These are phyloP conservation scores for Anisognathus igniventris DNA, from an alignment of 2,797 vertebrate species.

Conservation along the genomic window DNA sequence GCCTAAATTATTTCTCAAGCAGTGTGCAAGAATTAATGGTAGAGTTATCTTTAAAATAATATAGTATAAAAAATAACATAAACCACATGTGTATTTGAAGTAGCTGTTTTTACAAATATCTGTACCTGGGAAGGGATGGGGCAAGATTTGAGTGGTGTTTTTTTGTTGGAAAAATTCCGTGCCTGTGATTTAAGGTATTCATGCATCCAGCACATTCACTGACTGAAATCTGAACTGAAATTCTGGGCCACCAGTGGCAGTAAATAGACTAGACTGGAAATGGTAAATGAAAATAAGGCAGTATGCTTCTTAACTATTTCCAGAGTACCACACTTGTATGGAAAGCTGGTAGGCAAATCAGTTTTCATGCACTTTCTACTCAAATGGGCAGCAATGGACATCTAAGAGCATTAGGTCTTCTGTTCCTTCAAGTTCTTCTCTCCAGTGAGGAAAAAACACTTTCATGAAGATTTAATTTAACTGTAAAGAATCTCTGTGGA, in stretches of 20 bases:
- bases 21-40: background rate
- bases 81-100: background rate
- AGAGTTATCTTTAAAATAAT: background rate
- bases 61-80: background rate
- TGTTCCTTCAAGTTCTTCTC: background rate
- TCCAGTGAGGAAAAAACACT: background rate
- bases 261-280: background rate
- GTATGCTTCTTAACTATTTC: background rate
- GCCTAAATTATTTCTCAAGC: background rate
- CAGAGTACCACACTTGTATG: background rate
- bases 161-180: background rate
- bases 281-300: background rate
- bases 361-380: background rate
- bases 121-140: rapidly evolving
- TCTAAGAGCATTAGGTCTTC: background rate
- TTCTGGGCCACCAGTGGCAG: background rate
- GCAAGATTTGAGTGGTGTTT: rapidly evolving
- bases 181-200: background rate
- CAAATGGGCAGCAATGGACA: background rate
- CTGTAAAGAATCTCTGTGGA: background rate
- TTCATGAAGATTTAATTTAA: constrained; percentile 38
- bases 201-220: background rate
- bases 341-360: background rate
- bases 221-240: background rate
- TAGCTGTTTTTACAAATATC: background rate